phyloP scores from a whole-genome alignment of 2,888 invertebrate genomes.

The Ligdia adustata region DNA sequence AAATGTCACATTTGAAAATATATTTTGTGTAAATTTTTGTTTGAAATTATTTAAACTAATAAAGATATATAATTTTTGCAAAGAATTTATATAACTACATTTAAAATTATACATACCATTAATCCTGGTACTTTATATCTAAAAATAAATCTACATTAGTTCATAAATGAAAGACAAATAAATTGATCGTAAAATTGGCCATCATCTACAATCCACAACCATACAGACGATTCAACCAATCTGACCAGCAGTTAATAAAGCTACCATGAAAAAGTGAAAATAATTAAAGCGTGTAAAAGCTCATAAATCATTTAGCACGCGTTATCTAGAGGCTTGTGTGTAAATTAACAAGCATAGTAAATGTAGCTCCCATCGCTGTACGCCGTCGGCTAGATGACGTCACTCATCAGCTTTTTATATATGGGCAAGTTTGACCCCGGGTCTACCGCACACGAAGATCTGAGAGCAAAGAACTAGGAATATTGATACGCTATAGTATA shows the following conservation, averaged over 20 bases:
- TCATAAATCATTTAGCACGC: conserved; percentile 58
- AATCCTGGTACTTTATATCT: too few species aligned
- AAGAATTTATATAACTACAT: too few species aligned
- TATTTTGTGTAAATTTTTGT: too few species aligned
- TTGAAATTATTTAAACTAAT: too few species aligned
- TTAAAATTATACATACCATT: too few species aligned
- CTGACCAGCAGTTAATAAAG: conserved; percentile 16
- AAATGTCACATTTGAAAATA: too few species aligned
- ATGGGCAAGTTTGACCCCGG: conserved; percentile 72
- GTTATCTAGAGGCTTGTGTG: conserved; percentile 51
- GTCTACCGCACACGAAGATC: conserved; percentile 74
- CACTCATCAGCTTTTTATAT: conserved; percentile 71
- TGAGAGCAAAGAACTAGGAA: too few species aligned
- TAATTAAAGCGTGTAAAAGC: conserved; percentile 46
- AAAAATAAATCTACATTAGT: neutral
- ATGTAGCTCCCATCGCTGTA: conserved; percentile 65
- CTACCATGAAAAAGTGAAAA: conserved; percentile 37
- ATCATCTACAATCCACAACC: neutral
- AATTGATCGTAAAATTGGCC: conserved; percentile 9
- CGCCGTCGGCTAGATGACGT: conserved; percentile 46
- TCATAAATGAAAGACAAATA: neutral
- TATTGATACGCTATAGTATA: too few species aligned
- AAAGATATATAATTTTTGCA: too few species aligned
- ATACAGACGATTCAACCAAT: conserved; percentile 5
- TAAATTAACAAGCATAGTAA: conserved; percentile 72